Percentiles rank a stretch among this genome's conserved stretches.
These are phyloP conservation scores for Callopanchax toddi DNA, from an alignment of 2,113 vertebrate species.

Conservation along the genomic window DNA sequence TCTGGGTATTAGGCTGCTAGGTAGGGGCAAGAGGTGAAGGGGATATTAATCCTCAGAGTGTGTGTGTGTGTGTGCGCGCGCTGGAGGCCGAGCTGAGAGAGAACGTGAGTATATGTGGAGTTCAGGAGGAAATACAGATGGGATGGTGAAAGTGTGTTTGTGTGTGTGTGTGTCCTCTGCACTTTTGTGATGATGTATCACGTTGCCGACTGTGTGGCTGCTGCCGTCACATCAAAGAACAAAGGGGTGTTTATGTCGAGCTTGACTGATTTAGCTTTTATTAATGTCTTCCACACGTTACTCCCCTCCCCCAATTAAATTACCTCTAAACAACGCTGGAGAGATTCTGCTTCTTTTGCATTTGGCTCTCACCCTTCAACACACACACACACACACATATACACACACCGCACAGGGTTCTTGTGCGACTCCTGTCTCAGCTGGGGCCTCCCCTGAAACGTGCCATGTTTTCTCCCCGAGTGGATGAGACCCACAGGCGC, in stretches of 20 bases:
- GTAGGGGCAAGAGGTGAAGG: conserved; percentile 54
- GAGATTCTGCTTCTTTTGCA: conserved; percentile 31
- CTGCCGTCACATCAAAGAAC: conserved; percentile 74
- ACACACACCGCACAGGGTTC: conserved; percentile 16
- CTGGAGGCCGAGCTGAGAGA: conserved; percentile 10
- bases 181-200: conserved; percentile 61
- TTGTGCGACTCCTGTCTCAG: conserved; percentile 12
- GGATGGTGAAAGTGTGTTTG: conserved; percentile 25
- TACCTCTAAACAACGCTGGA: conserved; percentile 31
- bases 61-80: conserved; percentile 29
- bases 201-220: conserved; percentile 54
- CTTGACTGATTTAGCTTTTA: conserved; percentile 76
- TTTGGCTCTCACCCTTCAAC: conserved; percentile 41
- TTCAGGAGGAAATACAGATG: conserved; percentile 33
- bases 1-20: conserved; percentile 57
- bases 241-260: conserved; percentile 78
- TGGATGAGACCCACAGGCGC: conserved; percentile 32
- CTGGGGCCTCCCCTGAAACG: conserved; percentile 53
- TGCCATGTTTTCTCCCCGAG: conserved; percentile 50
- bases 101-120: conserved; percentile 42
- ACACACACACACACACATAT: conserved; percentile 15
- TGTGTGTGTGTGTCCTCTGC: too few relatives aligned
- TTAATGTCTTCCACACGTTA: conserved; percentile 65
- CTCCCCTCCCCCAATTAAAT: conserved; percentile 36
- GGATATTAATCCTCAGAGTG: conserved; percentile 57